A percentile compares a stretch with the other conserved stretches of the same genome.
Evolutionary conservation across 2,797 vertebrate species (phyloP).

Genomic region (Eremophila alpestris): DNA sequence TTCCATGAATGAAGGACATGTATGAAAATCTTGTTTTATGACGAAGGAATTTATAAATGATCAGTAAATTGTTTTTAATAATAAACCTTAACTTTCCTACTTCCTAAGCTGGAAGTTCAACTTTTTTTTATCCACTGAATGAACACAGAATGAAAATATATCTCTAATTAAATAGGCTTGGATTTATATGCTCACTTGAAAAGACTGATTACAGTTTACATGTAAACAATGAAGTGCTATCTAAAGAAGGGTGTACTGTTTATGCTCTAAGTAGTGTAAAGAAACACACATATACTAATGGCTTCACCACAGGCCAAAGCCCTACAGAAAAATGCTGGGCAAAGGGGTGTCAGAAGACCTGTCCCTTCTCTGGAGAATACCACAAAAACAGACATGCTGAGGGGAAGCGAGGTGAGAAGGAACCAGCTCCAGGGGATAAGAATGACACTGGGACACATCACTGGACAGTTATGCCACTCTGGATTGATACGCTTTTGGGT

Average conservation of each 20-base stretch:
- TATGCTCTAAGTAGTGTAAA: not conserved
- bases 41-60: not conserved
- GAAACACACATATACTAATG: not conserved
- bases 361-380: not conserved
- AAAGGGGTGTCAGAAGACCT: not conserved
- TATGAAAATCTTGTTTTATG: not conserved
- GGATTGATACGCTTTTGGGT: not conserved
- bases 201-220: not conserved
- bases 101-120: not conserved
- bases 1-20: not conserved
- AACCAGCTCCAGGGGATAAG: not conserved
- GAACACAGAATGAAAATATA: not conserved
- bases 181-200: not conserved
- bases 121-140: not conserved
- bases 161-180: conserved; percentile 52
- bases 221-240: not conserved
- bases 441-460: not conserved
- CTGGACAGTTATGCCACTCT: not conserved
- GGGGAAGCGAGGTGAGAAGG: rapidly evolving
- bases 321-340: not conserved
- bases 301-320: not conserved
- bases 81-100: not conserved
- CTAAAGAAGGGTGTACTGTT: not conserved
- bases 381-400: not conserved
- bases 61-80: not conserved